phyloP scores from a whole-genome alignment of 2,797 vertebrate genomes.

The Eospalax fontanierii region DNA sequence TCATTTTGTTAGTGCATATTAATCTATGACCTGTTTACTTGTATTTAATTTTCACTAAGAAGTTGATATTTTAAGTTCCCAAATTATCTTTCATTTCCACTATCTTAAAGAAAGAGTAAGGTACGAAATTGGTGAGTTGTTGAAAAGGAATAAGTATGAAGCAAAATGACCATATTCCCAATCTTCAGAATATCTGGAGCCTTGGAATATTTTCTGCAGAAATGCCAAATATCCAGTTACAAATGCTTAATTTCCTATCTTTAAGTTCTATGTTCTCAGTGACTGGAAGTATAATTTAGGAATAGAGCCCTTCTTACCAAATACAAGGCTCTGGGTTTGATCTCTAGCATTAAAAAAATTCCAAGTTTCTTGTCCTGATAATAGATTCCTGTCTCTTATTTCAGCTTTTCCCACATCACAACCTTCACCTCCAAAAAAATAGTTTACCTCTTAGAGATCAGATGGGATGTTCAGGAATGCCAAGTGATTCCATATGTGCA shows the following conservation, averaged over 20 bases:
- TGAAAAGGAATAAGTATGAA: background rate
- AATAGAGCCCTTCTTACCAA: background rate
- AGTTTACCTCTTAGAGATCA: conserved; percentile 34
- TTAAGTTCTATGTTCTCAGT: conserved; percentile 12
- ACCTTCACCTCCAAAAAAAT: conserved; percentile 18
- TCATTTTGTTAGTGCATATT: background rate
- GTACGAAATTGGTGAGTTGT: conserved; percentile 21
- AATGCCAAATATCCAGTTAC: conserved; percentile 29
- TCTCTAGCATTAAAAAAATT: background rate
- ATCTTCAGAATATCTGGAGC: background rate
- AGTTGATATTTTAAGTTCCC: background rate
- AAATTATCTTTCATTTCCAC: background rate
- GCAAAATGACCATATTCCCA: background rate
- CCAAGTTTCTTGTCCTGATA: conserved; percentile 4
- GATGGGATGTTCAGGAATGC: background rate
- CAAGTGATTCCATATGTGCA: background rate
- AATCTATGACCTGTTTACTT: background rate
- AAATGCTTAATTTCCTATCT: background rate
- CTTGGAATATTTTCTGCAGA: conserved; percentile 19
- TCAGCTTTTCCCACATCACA: background rate
- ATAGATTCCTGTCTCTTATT: background rate
- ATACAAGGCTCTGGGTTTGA: background rate
- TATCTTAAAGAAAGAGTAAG: conserved; percentile 3
- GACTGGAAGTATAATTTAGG: background rate
- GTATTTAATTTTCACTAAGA: conserved; percentile 29